Conservation (phyloP, 2,113 vertebrate genomes). For the Corydoras sp. region DNA sequence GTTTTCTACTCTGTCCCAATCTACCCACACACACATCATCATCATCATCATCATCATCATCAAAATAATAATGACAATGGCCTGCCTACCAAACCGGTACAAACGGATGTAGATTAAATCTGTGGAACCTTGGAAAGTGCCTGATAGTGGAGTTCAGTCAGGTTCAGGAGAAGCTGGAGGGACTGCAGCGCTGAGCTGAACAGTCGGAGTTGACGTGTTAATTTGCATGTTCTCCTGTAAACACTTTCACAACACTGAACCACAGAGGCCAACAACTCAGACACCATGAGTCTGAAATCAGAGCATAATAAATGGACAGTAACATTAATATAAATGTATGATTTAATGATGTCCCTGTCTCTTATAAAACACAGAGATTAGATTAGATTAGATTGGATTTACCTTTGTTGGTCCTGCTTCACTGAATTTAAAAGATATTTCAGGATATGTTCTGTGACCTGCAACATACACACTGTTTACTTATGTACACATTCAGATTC, state of each 20-base stretch:
- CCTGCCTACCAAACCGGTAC: background rate
- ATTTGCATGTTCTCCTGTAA: background rate
- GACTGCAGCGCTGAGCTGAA: conserved; percentile 47
- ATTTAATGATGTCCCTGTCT: background rate
- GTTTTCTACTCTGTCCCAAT: too few species aligned
- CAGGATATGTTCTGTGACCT: conserved; percentile 43
- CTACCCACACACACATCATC: too few species aligned
- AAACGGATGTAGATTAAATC: background rate
- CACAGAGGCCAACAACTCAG: background rate
- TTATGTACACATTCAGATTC: background rate
- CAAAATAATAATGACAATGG: too few species aligned
- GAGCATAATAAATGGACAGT: background rate
- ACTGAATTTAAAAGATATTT: conserved; percentile 41
- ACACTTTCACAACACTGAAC: conserved; percentile 39
- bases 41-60: too few species aligned
- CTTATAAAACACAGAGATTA: background rate
- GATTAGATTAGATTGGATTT: background rate
- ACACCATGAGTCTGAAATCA: conserved; percentile 43
- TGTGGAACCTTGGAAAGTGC: conserved; percentile 40
- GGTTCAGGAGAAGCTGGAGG: conserved; percentile 52
- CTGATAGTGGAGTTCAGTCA: conserved; percentile 46
- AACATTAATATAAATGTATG: background rate
- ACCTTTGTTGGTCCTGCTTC: conserved; percentile 53
- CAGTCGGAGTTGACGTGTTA: conserved; percentile 6
- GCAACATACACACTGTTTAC: background rate